Percentiles rank a stretch among this genome's conserved stretches.
These are phyloP conservation scores for Microplitis demolitor DNA, from an alignment of 1,140 invertebrate genomes.

Conservation along the genomic window DNA sequence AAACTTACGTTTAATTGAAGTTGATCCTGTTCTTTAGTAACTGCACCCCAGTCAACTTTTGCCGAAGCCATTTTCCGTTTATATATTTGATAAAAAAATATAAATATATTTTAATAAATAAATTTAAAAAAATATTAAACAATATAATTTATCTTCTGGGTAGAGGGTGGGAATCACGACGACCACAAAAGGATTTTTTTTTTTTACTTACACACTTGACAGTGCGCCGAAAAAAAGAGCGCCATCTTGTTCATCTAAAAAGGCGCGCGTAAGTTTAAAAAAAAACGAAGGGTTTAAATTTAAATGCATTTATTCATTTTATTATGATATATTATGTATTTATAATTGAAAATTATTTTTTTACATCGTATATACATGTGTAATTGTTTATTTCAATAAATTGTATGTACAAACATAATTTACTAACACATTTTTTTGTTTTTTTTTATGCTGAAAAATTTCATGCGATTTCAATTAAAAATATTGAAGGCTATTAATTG, in stretches of 20 bases:
- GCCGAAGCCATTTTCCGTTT: constrained; percentile 37
- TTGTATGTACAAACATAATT: neutral
- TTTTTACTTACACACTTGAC: too few relatives aligned
- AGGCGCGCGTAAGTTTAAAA: too few relatives aligned
- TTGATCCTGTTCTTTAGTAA: neutral
- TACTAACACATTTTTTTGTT: neutral
- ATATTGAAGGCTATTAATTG: too few relatives aligned
- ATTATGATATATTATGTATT: neutral
- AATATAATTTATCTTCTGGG: neutral
- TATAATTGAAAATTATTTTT: neutral
- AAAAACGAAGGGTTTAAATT: too few relatives aligned
- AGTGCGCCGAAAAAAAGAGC: too few relatives aligned
- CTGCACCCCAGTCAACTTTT: constrained; percentile 45
- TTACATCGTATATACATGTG: neutral
- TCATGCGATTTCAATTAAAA: neutral
- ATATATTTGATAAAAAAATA: neutral
- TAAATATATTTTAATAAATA: neutral
- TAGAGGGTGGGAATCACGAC: too few relatives aligned
- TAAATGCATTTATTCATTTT: too few relatives aligned
- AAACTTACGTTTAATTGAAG: neutral
- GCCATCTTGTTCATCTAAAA: too few relatives aligned
- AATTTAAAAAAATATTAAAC: neutral
- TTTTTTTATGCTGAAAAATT: neutral
- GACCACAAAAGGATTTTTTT: too few relatives aligned
- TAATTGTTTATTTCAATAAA: neutral